Evolutionary conservation across 1,140 invertebrate genomes (phyloP).

Genomic region (Aphidius gifuensis): DNA sequence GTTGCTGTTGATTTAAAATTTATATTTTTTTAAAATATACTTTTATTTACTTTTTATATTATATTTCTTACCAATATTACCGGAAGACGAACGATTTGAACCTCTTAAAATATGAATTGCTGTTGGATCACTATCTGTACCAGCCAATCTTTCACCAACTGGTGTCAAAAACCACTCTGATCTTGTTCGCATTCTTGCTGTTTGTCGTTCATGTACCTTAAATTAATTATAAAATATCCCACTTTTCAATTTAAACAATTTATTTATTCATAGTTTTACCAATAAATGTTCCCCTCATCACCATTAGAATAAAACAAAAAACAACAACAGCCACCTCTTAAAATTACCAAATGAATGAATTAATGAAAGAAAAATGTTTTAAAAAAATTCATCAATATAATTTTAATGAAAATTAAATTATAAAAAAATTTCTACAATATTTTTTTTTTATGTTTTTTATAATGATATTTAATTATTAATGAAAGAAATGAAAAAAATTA

Average conservation of each 20-base stretch:
- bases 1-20: slow-evolving; percentile 33
- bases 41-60: neutral
- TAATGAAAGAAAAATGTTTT: too few species aligned
- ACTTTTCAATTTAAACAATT: slow-evolving; percentile 15
- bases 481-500: slow-evolving; percentile 2
- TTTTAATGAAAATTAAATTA: too few species aligned
- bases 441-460: slow-evolving; percentile 1
- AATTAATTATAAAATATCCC: slow-evolving; percentile 31
- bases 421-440: too few species aligned
- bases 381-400: too few species aligned
- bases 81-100: slow-evolving; percentile 52
- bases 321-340: too few species aligned
- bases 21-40: neutral
- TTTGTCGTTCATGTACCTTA: slow-evolving; percentile 90
- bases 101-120: slow-evolving; percentile 53
- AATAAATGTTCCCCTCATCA: neutral
- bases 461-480: slow-evolving; percentile 18
- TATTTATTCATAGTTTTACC: neutral
- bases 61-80: slow-evolving; percentile 50
- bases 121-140: slow-evolving; percentile 53
- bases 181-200: slow-evolving; percentile 86
- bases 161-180: slow-evolving; percentile 92
- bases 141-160: slow-evolving; percentile 52
- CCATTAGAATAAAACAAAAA: too few species aligned
- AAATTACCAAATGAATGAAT: too few species aligned